Base-by-base conservation (phyloP, 2,113 vertebrate species). In the Eira barbara region DNA sequence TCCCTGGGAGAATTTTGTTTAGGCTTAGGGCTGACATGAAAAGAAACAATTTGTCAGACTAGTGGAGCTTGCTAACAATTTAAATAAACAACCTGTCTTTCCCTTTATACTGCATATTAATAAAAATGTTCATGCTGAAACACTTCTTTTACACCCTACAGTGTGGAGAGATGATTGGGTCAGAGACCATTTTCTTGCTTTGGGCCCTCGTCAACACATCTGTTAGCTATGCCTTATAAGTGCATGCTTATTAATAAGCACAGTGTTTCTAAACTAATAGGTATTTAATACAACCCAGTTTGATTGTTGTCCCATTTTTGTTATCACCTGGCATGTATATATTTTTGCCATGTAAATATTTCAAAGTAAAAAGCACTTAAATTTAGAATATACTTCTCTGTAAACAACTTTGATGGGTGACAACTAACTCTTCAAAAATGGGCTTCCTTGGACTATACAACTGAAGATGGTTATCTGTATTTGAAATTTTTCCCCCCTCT, bases 61-160 rank as follows among this genome's bases (percentile, higher is more conserved):
- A 73, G 80, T 94, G 65, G 71, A 95, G 52, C 93, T 98, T 97
- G 65, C 93, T 98, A 96, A 95, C 84, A 98, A 95, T 97, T 98
- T 88, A 97, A 96, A 96, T 97, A 96, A 65, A 42, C 91, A 94
- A 34, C 52, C 18, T 88, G 84, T 79, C 2, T 97, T 82, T 96
- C 87, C 45, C 91, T 96, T 94, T 79, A 18, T 93, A 59, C 69
- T 98, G 85, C 96, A 95, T 96, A 97, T 98, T 98, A 98, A 97
- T 98, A 89, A 21, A 94, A 90, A 87, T 94, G 89, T 82, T 95
- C 83, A 93, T 96, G 57, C 47, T 89, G n/a, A 85, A 82, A 47
- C 23, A 2, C 47, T 63, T 78, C 4, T 65, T 78, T 91, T 83
- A n/a, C 7, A 49, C 25, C 71, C 67, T 49, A 2, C 6, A 39